These are phyloP conservation scores for Cephalopterus ornatus DNA, from an alignment of 2,113 vertebrate species.

Conservation along the genomic window DNA sequence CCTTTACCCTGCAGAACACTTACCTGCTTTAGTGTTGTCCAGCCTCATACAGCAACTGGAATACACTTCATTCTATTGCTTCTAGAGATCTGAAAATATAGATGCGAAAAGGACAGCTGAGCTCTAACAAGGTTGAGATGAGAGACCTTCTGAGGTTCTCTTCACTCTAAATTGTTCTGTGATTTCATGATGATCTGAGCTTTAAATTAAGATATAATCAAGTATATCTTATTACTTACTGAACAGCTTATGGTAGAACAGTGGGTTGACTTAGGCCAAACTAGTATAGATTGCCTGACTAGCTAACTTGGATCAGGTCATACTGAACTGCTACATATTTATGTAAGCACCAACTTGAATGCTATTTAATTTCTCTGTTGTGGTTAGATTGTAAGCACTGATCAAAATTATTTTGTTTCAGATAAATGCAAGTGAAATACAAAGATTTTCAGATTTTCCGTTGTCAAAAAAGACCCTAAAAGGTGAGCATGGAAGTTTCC, in stretches of 20 bases:
- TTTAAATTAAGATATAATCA: background rate
- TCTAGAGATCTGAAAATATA: background rate
- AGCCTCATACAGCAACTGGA: background rate
- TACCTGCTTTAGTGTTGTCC: background rate
- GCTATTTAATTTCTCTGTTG: background rate
- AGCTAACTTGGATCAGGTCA: background rate
- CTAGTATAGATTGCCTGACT: background rate
- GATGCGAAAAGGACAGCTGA: background rate
- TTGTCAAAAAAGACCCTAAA: slow-evolving; percentile 91
- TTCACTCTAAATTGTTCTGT: background rate
- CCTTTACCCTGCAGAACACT: background rate
- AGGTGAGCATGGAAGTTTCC: slow-evolving; percentile 69
- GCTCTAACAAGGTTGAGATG: background rate
- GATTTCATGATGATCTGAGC: background rate
- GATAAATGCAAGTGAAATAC: slow-evolving; percentile 84
- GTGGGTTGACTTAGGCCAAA: background rate
- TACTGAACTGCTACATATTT: background rate
- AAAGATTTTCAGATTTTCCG: slow-evolving; percentile 94
- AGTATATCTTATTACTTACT: background rate
- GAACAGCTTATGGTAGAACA: background rate
- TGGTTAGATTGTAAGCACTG: background rate
- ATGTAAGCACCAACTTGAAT: background rate
- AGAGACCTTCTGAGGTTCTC: background rate
- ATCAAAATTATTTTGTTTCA: slow-evolving; percentile 57
- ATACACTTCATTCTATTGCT: background rate